Base-by-base conservation (phyloP, 2,113 vertebrate genomes). In the Danionella cerebrum region DNA sequence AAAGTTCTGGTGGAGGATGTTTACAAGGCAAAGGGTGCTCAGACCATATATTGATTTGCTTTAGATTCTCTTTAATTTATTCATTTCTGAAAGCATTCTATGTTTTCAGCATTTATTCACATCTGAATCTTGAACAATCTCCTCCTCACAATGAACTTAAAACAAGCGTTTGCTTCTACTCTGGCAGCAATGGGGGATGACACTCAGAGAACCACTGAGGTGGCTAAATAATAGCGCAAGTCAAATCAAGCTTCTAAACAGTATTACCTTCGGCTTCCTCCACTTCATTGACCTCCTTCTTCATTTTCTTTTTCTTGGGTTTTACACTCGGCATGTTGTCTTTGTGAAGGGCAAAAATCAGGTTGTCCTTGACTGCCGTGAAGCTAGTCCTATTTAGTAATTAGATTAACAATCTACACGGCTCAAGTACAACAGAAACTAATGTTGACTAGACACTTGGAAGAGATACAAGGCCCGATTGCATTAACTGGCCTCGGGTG, bases 261-360 rank as follows among this genome's bases (percentile, higher is more conserved):
- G 50, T 82, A 80, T 75, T 66, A 78, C 83, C 84, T 18, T 76
- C 78, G 27, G 71, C 64, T 76, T 91, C 89, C 84, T 92, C 93
- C 29, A 75, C 81, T 0, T 86, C 77, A 29, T 42, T 86, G 41
- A 83, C 82, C 39, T 89, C 80, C 82, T 90, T 94, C 81, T 89
- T 94, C 4, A 81, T 47, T 54, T 92, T 98, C 85, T 83, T 94
- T 82, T 90, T 98, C 83, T 93, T 95, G 78, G 88, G 86, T 84
- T 87, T 93, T 78, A 79, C 85, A 4, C 87, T 86, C 9, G 90
- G 90, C 88, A 92, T 89, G 25, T 52, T 31, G 24, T 64, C 73
- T 71, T 10, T 29, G 14, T 38, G 21, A 45, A 65, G 5, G 10
- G 5, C 41, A 67, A 10, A 67, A 33, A 25, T 6, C 47, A 21